Evolutionary conservation across 1,140 invertebrate species (phyloP).

Genomic region (roundworm (Caenorhabditis elegans)): WBcel235 BX284604.4:10408501-10409000

Average conservation of each 20-base stretch:
- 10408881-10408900: slow-evolving; percentile 76
- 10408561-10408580: too few species aligned
- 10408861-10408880: neutral
- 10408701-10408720: neutral
- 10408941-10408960: neutral
- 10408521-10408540: too few species aligned
- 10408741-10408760: neutral
- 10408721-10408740: neutral
- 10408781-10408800: too few species aligned
- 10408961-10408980: neutral
- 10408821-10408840: neutral
- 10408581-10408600: too few species aligned
- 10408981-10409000: too few species aligned
- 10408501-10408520: neutral
- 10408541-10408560: too few species aligned
- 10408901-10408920: slow-evolving; percentile 75
- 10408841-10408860: neutral
- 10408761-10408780: neutral
- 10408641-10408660: neutral
- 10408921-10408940: slow-evolving; percentile 68
- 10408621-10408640: too few species aligned
- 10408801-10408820: neutral
- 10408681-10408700: neutral
- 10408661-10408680: neutral
- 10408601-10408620: too few species aligned